Conservation (phyloP, 2,113 vertebrate genomes). For the Poicephalus meyeri region DNA sequence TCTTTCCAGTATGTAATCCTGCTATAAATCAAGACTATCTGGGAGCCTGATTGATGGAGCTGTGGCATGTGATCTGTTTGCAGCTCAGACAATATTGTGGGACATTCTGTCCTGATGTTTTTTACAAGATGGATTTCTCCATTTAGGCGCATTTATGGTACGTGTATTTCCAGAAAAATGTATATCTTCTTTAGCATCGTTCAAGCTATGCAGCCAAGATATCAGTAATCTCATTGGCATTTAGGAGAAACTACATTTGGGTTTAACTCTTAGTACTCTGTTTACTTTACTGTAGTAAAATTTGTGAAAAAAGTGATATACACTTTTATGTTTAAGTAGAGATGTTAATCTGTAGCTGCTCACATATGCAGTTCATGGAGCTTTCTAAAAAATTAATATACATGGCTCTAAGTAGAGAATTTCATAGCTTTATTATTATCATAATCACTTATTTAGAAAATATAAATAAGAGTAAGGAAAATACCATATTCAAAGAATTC, state of each 20-base stretch:
- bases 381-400: neutral
- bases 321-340: neutral
- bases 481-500: neutral
- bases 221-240: neutral
- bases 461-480: neutral
- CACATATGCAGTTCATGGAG: neutral
- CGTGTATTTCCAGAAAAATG: neutral
- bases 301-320: neutral
- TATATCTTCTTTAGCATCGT: neutral
- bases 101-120: neutral
- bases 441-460: neutral
- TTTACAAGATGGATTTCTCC: neutral
- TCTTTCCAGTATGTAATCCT: neutral
- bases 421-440: neutral
- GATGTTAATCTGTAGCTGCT: neutral
- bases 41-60: neutral
- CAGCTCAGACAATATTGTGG: neutral
- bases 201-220: neutral
- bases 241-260: neutral
- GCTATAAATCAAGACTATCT: neutral
- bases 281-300: neutral
- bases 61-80: neutral
- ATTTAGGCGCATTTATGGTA: neutral
- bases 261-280: neutral
- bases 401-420: neutral